phyloP scores from a whole-genome alignment of 2,888 invertebrate genomes.

The Aproaerema taeniolella region DNA sequence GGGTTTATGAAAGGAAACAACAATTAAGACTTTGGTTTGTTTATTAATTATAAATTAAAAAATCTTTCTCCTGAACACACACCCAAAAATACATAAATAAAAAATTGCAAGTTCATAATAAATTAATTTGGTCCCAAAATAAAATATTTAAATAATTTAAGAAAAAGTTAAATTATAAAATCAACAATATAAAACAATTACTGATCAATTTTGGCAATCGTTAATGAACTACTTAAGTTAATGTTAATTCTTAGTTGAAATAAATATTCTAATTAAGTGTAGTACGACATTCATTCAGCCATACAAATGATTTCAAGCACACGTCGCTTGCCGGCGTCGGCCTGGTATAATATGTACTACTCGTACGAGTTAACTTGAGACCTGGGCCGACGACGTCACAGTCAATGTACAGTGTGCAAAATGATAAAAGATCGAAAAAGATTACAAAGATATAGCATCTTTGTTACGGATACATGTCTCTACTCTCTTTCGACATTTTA shows the following conservation, averaged over 20 bases:
- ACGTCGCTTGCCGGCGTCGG: too few relatives aligned
- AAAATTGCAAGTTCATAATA: constrained; percentile 64
- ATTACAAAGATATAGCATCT: too few relatives aligned
- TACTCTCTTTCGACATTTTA: too few relatives aligned
- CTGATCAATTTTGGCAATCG: constrained; percentile 74
- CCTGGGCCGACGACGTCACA: too few relatives aligned
- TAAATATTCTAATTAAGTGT: constrained; percentile 62
- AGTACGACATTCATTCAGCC: constrained; percentile 50
- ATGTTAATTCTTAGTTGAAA: constrained; percentile 64
- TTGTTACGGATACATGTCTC: too few relatives aligned
- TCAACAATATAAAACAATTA: constrained; percentile 64
- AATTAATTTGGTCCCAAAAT: constrained; percentile 78
- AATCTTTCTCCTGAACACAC: constrained; percentile 67
- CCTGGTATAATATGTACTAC: too few relatives aligned
- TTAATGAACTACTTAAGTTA: constrained; percentile 68
- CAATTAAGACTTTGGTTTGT: constrained; percentile 71
- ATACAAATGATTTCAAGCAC: constrained; percentile 49
- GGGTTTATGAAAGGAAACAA: too few relatives aligned
- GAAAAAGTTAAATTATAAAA: constrained; percentile 56
- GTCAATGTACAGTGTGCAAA: too few relatives aligned
- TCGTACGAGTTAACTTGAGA: too few relatives aligned
- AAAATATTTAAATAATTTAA: constrained; percentile 70
- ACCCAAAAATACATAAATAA: constrained; percentile 65
- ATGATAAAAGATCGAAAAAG: too few relatives aligned
- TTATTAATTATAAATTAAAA: constrained; percentile 74